Evolutionary conservation across 1,140 invertebrate species (phyloP).

Genomic region (Leptestheria dahalacensis): DNA sequence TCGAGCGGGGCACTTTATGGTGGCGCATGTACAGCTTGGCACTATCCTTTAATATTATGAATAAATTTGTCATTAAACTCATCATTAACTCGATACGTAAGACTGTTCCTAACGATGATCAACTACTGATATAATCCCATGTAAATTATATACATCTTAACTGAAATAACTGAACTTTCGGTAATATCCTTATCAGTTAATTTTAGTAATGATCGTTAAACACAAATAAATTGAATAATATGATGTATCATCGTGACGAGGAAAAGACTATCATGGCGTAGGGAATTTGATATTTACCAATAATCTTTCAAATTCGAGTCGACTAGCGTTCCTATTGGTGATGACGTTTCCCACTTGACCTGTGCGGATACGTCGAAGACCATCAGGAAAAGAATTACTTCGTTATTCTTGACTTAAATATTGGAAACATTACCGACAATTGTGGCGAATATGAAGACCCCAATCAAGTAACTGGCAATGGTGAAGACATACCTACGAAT

Average conservation of each 20-base stretch:
- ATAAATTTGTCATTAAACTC: background rate
- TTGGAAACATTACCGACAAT: slow-evolving; percentile 53
- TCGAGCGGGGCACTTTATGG: slow-evolving; percentile 86
- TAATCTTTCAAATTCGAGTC: slow-evolving; percentile 84
- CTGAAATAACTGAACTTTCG: no score
- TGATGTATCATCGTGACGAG: slow-evolving; percentile 21
- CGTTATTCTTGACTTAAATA: background rate
- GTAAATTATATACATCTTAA: no score
- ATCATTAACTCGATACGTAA: no score
- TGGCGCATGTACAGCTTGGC: slow-evolving; percentile 95
- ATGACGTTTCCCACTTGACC: slow-evolving; percentile 94
- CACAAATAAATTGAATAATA: slow-evolving; percentile 7
- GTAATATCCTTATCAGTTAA: no score
- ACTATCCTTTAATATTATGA: slow-evolving; percentile 45
- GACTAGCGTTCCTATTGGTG: slow-evolving; percentile 90
- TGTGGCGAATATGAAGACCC: slow-evolving; percentile 95
- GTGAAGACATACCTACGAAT: slow-evolving; percentile 79
- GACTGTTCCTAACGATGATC: no score
- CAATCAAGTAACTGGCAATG: slow-evolving; percentile 89
- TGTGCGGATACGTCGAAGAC: no score
- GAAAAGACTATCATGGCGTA: no score
- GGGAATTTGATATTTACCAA: slow-evolving; percentile 32
- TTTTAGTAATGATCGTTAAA: no score
- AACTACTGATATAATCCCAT: no score
- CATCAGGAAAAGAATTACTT: slow-evolving; percentile 6